Evolutionary conservation across 2,797 vertebrate species (phyloP), one percentile per base, ranked within the genome.

Genomic region (Gymnothorax javanicus): DNA sequence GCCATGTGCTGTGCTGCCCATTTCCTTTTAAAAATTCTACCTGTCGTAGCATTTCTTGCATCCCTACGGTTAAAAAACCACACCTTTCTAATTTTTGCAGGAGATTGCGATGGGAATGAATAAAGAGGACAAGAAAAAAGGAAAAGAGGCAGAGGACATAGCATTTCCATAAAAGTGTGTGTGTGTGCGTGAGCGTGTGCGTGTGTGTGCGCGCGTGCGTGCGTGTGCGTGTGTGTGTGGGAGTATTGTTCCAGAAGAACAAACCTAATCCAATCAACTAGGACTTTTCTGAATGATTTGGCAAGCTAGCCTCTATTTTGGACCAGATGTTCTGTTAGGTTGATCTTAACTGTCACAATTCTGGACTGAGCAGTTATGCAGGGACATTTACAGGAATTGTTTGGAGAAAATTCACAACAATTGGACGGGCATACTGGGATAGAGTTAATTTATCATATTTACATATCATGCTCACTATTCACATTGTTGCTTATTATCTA

Each of bases 171-270:
- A 50, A 7, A 52, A 54, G 23, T 54, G 4, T 15, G 43, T 52
- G 43, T 8, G 43, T n/a, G n/a, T n/a, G n/a, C n/a, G n/a, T n/a
- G n/a, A n/a, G n/a, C n/a, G n/a, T n/a, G n/a, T n/a, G n/a, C n/a
- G n/a, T n/a, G n/a, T n/a, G n/a, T n/a, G n/a, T n/a, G n/a, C n/a
- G n/a, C n/a, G n/a, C n/a, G n/a, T n/a, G n/a, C n/a, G n/a, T n/a
- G n/a, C n/a, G n/a, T n/a, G n/a, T n/a, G n/a, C n/a, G n/a, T n/a
- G 23, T 54, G 4, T 15, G 43, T 52, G 43, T 8, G 43, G 15
- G 33, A 50, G 75, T 17, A 79, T 50, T 54, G 75, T 52, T 79
- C 75, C 75, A 79, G 75, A 79, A 79, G 75, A 79, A 33, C 50
- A 79, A 20, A 7, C 75, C 23, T 15, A 79, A 79, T 79, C 75